These are phyloP conservation scores for Scaptomyza hsui DNA, from an alignment of 1,140 invertebrate genomes.

Conservation along the genomic window DNA sequence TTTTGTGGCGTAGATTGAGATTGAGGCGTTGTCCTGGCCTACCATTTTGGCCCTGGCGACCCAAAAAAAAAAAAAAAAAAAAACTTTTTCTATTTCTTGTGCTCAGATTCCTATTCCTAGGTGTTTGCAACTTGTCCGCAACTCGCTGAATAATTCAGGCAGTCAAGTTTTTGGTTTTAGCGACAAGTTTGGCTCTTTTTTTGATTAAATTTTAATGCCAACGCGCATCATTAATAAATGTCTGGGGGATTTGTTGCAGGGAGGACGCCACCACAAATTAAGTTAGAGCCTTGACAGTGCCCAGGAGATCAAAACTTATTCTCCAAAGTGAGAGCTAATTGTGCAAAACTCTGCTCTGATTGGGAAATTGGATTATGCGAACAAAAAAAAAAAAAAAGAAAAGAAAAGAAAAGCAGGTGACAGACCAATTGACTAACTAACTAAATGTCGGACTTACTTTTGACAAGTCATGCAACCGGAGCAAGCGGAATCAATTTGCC, in stretches of 20 bases:
- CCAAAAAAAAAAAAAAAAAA: slow-evolving; percentile 7
- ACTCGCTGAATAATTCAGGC: slow-evolving; percentile 73
- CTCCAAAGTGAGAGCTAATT: slow-evolving; percentile 57
- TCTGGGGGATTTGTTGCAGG: slow-evolving; percentile 41
- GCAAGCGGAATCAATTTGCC: slow-evolving; percentile 65
- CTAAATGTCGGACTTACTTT: slow-evolving; percentile 6
- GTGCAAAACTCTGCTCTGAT: slow-evolving; percentile 41
- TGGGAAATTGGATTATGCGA: slow-evolving; percentile 60
- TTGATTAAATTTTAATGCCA: slow-evolving; percentile 77
- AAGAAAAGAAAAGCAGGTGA: slow-evolving; percentile 17
- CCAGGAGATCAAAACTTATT: slow-evolving; percentile 16
- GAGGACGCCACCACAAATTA: slow-evolving; percentile 63
- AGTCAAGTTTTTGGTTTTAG: slow-evolving; percentile 46
- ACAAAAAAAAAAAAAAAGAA: too few species aligned
- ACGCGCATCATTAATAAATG: slow-evolving; percentile 75
- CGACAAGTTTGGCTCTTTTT: slow-evolving; percentile 31
- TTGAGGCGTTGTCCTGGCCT: slow-evolving; percentile 39
- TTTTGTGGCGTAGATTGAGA: slow-evolving; percentile 6
- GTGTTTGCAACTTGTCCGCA: slow-evolving; percentile 73
- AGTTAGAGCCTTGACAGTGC: slow-evolving; percentile 49
- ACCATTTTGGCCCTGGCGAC: neutral
- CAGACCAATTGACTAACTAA: neutral
- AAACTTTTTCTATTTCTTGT: slow-evolving; percentile 31
- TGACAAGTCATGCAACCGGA: neutral
- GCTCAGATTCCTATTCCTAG: slow-evolving; percentile 30